Evolutionary conservation across 1,140 invertebrate genomes (phyloP).

Genomic region (Eumaeus atala): DNA sequence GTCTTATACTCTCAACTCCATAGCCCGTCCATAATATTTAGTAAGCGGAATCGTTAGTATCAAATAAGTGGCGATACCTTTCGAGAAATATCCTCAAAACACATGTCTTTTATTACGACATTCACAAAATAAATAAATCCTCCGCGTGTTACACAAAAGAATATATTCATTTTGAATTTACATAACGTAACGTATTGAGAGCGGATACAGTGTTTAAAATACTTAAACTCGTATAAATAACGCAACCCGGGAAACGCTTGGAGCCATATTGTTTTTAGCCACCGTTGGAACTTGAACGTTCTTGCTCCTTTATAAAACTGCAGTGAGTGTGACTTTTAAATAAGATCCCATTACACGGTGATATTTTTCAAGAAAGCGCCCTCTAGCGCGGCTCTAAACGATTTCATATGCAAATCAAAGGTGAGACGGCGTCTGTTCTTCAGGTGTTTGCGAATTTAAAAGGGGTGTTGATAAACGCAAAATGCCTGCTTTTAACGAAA

Average conservation of each 20-base stretch:
- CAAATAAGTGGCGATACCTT: too few relatives aligned
- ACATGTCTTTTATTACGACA: not conserved
- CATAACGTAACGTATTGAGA: constrained; percentile 5
- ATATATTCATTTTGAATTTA: not conserved
- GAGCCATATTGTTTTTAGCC: constrained; percentile 17
- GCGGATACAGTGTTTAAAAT: constrained; percentile 12
- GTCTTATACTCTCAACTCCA: too few relatives aligned
- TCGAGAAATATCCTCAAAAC: too few relatives aligned
- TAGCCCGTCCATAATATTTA: too few relatives aligned
- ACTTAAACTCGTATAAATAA: constrained; percentile 14
- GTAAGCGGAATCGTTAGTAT: too few relatives aligned
- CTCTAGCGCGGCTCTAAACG: constrained; percentile 32
- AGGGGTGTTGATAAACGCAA: constrained; percentile 10
- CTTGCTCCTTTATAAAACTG: constrained; percentile 45
- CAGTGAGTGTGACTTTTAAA: constrained; percentile 47
- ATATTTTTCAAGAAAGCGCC: constrained; percentile 38
- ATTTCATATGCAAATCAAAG: constrained; percentile 50
- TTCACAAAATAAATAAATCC: not conserved
- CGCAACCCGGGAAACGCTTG: constrained; percentile 7
- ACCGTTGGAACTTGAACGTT: constrained; percentile 32
- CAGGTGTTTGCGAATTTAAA: constrained; percentile 17
- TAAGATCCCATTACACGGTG: constrained; percentile 41
- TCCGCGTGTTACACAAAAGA: not conserved
- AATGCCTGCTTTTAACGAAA: not conserved
- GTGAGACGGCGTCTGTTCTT: constrained; percentile 6